phyloP scores from a whole-genome alignment of 1,140 invertebrate genomes.

The Pteromalus puparum region DNA sequence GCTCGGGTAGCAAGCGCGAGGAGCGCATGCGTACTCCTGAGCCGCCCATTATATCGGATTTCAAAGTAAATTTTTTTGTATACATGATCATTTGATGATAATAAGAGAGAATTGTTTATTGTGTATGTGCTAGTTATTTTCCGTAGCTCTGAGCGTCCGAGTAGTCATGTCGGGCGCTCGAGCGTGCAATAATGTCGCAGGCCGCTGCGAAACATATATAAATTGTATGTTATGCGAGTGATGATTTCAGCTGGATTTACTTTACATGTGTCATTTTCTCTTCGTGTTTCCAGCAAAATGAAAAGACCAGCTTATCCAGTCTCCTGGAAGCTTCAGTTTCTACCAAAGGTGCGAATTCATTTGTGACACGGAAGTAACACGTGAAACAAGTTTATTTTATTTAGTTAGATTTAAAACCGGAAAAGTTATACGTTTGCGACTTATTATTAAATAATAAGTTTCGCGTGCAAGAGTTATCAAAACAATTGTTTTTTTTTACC shows the following conservation, averaged over 20 bases:
- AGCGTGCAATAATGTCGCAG: not conserved
- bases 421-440: not conserved
- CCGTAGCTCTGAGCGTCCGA: not conserved
- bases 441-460: not conserved
- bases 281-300: conserved; percentile 68
- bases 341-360: conserved; percentile 69
- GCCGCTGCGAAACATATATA: not conserved
- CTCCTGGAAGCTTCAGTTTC: conserved; percentile 74
- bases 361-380: not conserved
- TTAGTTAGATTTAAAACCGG: conserved; percentile 20
- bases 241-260: not conserved
- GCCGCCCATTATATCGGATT: conserved; percentile 72
- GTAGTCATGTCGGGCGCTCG: not conserved
- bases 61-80: conserved; percentile 68
- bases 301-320: conserved; percentile 75
- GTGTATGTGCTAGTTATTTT: not conserved
- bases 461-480: not conserved
- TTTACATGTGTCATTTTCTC: conserved; percentile 17
- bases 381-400: conserved; percentile 21
- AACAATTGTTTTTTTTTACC: not conserved
- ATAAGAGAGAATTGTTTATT: not conserved
- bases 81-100: not conserved
- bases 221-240: not conserved
- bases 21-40: conserved; percentile 73
- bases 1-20: conserved; percentile 41